Evolutionary conservation across 1,140 invertebrate species (phyloP), one percentile per base, ranked within the genome.

Genomic region (Drosophila repleta): DNA sequence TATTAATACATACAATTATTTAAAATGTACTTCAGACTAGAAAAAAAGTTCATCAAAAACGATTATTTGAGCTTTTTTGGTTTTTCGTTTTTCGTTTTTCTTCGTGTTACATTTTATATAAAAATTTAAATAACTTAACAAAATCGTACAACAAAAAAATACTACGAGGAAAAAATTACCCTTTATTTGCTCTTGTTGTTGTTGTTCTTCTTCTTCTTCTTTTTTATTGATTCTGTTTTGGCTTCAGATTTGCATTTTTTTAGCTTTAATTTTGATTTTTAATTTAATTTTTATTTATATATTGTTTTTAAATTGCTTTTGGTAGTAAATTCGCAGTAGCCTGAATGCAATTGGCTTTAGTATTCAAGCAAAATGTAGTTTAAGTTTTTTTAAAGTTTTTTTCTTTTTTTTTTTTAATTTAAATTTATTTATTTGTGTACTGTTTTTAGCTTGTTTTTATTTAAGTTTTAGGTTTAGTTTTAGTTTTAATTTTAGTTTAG

Each of bases 101-200:
- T 51, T 58, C 4, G 13, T 41, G 26, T 24, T 11, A 24, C n/a
- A 41, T 60, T 7, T 39, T 10, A 46, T 20, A 29, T 53, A 48
- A 53, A 72, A 66, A 53, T 66, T 76, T 66, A 72, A 67, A 60
- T 55, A 72, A 72, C 55, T 67, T 61, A 67, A 72, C 46, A 43
- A 58, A 60, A 67, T 53, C 58, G 37, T 53, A 55, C 55, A 67
- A 60, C 53, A 32, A 60, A 72, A 67, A 57, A 62, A 69, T 72
- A 49, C 69, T 67, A 72, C 69, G 69, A 67, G 70, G 70, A 73
- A 73, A 67, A 73, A 73, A 73, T 73, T 73, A 73, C 70, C 70
- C 70, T 73, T 73, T 68, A 65, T 48, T 72, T 61, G 63, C 60
- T 72, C 20, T 60, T 58, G 35, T 57, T 63, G 26, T 48, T 62